Evolutionary conservation across 2,888 invertebrate species (phyloP), one percentile per base, ranked within the genome.

Genomic region (Octodonta nipae): DNA sequence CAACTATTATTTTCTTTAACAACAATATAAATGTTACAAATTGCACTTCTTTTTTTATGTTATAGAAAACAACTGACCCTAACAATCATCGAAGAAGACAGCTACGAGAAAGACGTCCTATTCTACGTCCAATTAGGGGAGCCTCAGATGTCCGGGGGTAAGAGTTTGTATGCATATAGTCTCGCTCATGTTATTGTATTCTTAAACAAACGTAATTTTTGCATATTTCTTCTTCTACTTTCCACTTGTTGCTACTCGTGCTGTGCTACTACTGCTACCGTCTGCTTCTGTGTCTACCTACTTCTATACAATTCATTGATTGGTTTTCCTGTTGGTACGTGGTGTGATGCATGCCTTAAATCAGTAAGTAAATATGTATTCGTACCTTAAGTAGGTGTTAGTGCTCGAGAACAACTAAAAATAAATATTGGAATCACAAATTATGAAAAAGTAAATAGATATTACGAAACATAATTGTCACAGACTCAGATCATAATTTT

Each of bases 31-130:
- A 20, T 20, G 7, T 20, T 20, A 20, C 20, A n/a, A 20, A 20
- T 7, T 20, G 20, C 20, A 20, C 20, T 20, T 7, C 20, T n/a
- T 7, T 7, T 20, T 20, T 20, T 20, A 20, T 64, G 57, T 80
- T 82, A 13, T 78, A 96, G 95, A 60, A 83, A 89, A 68, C 68
- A 67, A 53, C 84, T 98, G 55, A 71, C 75, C 30, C 67, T 96
- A 42, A 78, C 78, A 50, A 88, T 98, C 42, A 74, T 87, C 45
- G 95, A 98, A 66, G 92, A 93, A 57, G 95, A 96, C 65, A 91
- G 92, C 56, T 96, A 96, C 61, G 93, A 96, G 64, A 92, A 96
- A 61, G 87, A 91, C 56, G 88, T 92, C 16, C 71, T 83, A 13
- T 91, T 98, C 64, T 88, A 82, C 63, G 81, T 96, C 8, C 85